Conservation (phyloP, 2,888 invertebrate species). For the Nebria salina region DNA sequence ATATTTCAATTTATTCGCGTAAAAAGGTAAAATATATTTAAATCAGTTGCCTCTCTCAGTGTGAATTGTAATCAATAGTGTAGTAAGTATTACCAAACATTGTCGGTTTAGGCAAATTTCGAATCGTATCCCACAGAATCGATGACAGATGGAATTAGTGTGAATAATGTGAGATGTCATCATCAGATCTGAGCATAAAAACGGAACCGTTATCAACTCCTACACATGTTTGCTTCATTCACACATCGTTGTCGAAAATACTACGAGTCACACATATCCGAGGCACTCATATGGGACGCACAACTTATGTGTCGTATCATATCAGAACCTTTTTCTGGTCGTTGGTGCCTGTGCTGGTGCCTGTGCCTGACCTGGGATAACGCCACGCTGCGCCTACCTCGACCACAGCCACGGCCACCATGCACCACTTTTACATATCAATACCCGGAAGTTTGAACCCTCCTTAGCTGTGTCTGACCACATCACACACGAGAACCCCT, state of each 20-base stretch:
- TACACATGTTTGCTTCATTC: background rate
- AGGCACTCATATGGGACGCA: slow-evolving; percentile 5
- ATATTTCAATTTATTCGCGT: too few relatives aligned
- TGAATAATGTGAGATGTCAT: too few relatives aligned
- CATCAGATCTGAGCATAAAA: background rate
- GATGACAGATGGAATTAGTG: too few relatives aligned
- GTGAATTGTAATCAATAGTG: too few relatives aligned
- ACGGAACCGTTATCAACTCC: slow-evolving; percentile 24
- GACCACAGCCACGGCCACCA: slow-evolving; percentile 48
- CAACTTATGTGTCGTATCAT: background rate
- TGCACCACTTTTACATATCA: slow-evolving; percentile 56
- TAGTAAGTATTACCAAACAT: too few relatives aligned
- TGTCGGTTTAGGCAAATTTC: too few relatives aligned
- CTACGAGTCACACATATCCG: slow-evolving; percentile 3
- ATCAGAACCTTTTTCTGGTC: background rate
- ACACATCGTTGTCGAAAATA: background rate
- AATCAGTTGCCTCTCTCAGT: too few relatives aligned
- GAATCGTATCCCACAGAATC: too few relatives aligned
- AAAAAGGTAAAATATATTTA: too few relatives aligned
- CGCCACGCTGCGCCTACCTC: slow-evolving; percentile 48
- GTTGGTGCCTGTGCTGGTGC: background rate
- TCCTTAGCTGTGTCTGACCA: background rate
- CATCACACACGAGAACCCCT: background rate
- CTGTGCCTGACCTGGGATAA: slow-evolving; percentile 27
- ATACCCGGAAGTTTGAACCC: slow-evolving; percentile 52